Base-by-base conservation (phyloP, 2,888 invertebrate genomes). In the Fragum fragum region DNA sequence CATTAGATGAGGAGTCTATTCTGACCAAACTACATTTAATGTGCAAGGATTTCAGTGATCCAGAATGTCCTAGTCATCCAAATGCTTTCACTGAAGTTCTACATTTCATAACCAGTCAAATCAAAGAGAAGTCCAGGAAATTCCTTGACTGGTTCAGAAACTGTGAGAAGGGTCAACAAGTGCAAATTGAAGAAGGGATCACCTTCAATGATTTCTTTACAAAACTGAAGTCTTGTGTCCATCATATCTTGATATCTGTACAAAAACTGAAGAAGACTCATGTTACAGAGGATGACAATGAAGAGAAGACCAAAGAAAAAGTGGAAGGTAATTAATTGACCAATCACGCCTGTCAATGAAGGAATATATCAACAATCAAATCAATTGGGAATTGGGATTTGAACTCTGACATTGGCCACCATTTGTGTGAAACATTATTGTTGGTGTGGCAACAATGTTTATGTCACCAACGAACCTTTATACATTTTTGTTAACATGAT, bases 191-290 rank as follows among this genome's bases (percentile, higher is more conserved):
- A 14, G 73, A 69, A 23, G 52, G 11, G 28, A 23, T 32, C 23
- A 23, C 7, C 14, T 63, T 74, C 7, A 11, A 68, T 1, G 66
- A 61, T 28, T 89, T 86, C 80, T 76, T 81, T 29, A 76, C 61
- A n/a, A 87, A 91, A 76, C 76, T 96, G 18, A 96, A 96, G 81
- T 91, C 93, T 73, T 90, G 96, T 53, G 90, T 96, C 0, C 95
- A 95, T 73, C 94, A 93, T 59, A 94, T 96, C 55, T 94, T 96
- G 18, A 87, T 96, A 14, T 95, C 95, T 0, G 94, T 96, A 77
- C 96, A 97, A 91, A 95, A 95, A 85, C 94, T 96, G 29, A 96
- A 95, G 84, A 96, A 96, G 90, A 95, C 95, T 80, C 95, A 90
- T 89, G 91, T 21, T 7, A 11, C 11, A 32, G 61, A 32, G 0